These are phyloP conservation scores for Nomada fabriciana DNA, from an alignment of 2,888 invertebrate species.

Conservation along the genomic window DNA sequence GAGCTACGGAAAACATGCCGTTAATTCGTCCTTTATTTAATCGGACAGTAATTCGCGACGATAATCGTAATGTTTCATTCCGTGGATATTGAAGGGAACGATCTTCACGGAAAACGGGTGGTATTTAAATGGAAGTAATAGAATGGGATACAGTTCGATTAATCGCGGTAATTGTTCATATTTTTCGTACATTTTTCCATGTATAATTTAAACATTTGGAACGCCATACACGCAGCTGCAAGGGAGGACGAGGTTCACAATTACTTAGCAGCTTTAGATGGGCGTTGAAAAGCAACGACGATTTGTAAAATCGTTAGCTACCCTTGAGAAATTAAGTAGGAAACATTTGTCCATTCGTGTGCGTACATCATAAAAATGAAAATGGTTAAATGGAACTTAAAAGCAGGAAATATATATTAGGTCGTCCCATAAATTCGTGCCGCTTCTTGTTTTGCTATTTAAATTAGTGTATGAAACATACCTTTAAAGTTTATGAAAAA, in stretches of 20 bases:
- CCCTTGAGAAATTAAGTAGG: no score
- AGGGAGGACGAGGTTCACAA: background rate
- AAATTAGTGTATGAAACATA: no score
- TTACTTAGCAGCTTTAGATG: background rate
- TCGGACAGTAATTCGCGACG: background rate
- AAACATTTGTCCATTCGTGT: no score
- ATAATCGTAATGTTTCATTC: slow-evolving; percentile 5
- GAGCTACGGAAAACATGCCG: slow-evolving; percentile 4
- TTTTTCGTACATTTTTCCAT: background rate
- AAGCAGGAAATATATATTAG: no score
- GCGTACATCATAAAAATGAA: no score
- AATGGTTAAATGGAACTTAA: no score
- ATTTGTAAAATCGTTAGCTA: no score
- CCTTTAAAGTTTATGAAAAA: no score
- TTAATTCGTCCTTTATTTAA: slow-evolving; percentile 36
- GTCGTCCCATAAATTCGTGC: no score
- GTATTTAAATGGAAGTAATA: background rate
- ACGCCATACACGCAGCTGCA: no score
- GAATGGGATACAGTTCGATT: background rate
- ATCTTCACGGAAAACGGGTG: background rate
- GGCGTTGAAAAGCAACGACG: background rate
- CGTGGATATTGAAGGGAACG: background rate
- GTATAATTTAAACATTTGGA: no score
- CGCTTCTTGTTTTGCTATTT: no score
- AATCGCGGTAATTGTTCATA: background rate